Conservation (phyloP, 2,888 invertebrate genomes). For the Clanis bilineata region DNA sequence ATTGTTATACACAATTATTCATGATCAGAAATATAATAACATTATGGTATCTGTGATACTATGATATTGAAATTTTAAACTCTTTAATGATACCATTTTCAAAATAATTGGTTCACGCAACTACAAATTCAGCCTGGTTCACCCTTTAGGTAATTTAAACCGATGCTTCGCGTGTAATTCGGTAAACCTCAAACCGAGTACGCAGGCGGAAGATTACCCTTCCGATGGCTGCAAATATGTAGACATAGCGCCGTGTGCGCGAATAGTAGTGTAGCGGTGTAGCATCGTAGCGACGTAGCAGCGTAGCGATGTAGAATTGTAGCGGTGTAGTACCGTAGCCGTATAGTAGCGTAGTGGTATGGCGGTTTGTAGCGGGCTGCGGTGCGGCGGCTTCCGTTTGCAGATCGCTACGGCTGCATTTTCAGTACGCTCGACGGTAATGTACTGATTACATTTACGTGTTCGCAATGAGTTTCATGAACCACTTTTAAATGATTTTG, state of each 20-base stretch:
- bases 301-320: background rate
- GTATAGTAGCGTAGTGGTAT: too few species aligned
- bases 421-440: background rate
- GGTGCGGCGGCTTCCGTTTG: conserved; percentile 3
- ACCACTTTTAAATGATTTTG: background rate
- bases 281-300: background rate
- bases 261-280: conserved; percentile 14
- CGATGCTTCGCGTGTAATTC: conserved; percentile 4
- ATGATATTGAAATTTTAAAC: too few species aligned
- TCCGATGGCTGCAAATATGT: conserved; percentile 19
- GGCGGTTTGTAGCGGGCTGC: conserved; percentile 1
- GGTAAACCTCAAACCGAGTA: conserved; percentile 20
- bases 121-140: background rate
- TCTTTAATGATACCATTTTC: too few species aligned
- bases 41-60: background rate
- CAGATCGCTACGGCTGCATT: background rate
- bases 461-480: background rate
- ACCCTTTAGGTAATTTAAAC: background rate
- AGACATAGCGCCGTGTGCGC: conserved; percentile 11
- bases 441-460: background rate
- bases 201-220: conserved; percentile 22
- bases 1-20: too few species aligned
- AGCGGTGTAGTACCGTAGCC: background rate
- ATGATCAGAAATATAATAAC: too few species aligned
- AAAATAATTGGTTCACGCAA: background rate